Conservation (phyloP, 1,140 invertebrate species). For the Nebria ingens region DNA sequence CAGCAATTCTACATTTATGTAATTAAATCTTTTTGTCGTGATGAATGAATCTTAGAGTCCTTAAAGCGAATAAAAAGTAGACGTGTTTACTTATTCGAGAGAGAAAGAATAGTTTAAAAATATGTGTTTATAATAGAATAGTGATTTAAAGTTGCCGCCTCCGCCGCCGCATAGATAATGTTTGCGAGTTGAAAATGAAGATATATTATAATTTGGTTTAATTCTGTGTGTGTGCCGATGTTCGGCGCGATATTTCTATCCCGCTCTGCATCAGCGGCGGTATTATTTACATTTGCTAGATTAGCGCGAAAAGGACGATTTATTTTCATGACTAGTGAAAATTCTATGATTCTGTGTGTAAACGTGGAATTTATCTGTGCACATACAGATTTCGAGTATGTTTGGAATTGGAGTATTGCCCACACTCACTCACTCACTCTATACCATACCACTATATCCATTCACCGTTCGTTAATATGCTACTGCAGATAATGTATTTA, state of each 20-base stretch:
- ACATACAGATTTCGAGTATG: neutral
- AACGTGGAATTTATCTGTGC: constrained; percentile 6
- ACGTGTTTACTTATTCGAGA: too few species aligned
- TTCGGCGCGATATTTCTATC: neutral
- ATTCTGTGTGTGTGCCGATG: neutral
- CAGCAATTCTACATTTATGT: too few species aligned
- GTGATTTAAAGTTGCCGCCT: too few species aligned
- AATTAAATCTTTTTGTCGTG: too few species aligned
- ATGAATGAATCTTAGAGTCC: too few species aligned
- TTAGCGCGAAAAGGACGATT: constrained; percentile 3
- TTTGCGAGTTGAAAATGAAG: constrained; percentile 1
- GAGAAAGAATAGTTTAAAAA: too few species aligned
- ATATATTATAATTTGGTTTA: constrained; percentile 10
- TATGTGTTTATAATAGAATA: too few species aligned
- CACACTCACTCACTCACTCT: too few species aligned
- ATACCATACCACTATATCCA: too few species aligned
- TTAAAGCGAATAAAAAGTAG: too few species aligned
- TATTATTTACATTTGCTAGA: constrained; percentile 5
- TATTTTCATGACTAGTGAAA: constrained; percentile 7
- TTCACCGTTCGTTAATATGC: too few species aligned
- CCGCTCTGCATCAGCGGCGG: neutral
- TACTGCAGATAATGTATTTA: neutral
- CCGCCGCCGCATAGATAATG: too few species aligned
- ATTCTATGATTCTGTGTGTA: constrained; percentile 6
- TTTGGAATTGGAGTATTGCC: neutral